Evolutionary conservation across 2,113 vertebrate genomes (phyloP).

Genomic region (Urocitellus parryii): DNA sequence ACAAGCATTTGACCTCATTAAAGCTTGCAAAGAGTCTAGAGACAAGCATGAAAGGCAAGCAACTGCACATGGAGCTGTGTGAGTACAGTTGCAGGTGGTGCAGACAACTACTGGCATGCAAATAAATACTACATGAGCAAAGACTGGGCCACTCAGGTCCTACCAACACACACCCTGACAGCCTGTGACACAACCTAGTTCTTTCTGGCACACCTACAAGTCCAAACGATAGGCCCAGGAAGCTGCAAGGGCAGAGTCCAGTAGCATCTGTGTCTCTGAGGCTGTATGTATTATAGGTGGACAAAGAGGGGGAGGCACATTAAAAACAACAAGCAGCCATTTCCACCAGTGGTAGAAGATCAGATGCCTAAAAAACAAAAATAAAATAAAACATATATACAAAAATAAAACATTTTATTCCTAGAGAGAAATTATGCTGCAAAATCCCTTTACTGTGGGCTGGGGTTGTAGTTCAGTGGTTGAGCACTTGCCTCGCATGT

Average conservation of each 20-base stretch:
- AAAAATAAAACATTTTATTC: neutral
- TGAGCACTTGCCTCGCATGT: too few relatives aligned
- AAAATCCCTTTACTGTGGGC: constrained; percentile 13
- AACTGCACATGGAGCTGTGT: fast-evolving
- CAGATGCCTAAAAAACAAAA: neutral
- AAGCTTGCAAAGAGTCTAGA: neutral
- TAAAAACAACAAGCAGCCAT: neutral
- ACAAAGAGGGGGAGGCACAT: neutral
- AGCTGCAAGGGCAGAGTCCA: neutral
- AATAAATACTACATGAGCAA: neutral
- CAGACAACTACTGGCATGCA: neutral
- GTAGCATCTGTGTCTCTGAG: neutral
- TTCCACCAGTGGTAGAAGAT: neutral
- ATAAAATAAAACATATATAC: neutral
- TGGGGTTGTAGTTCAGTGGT: too few relatives aligned
- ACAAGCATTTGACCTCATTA: neutral
- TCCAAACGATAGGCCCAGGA: neutral
- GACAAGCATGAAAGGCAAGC: neutral
- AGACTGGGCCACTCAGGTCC: neutral
- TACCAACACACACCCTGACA: neutral
- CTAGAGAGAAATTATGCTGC: constrained; percentile 20
- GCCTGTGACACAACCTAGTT: neutral
- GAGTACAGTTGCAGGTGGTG: neutral
- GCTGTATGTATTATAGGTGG: fast-evolving
- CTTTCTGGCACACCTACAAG: neutral